A percentile compares a stretch with the other conserved stretches of the same genome.
These are phyloP conservation scores for Patella ulyssiponensis DNA, from an alignment of 2,888 invertebrate genomes.

Conservation along the genomic window DNA sequence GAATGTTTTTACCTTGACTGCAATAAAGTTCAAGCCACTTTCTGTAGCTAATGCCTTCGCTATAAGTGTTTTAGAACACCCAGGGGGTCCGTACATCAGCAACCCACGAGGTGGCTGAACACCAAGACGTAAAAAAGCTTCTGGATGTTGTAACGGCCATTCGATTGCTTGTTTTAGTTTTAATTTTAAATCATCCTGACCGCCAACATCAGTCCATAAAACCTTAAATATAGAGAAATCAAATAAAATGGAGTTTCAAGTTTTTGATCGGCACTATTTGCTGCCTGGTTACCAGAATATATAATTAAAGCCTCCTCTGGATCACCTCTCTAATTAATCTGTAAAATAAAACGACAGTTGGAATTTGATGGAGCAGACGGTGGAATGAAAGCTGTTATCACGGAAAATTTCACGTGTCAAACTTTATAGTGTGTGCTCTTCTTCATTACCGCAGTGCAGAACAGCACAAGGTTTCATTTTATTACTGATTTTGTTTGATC, in stretches of 20 bases:
- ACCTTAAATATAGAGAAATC: slow-evolving; percentile 41
- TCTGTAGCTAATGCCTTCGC: slow-evolving; percentile 97
- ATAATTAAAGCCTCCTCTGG: slow-evolving; percentile 94
- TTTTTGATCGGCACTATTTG: slow-evolving; percentile 86
- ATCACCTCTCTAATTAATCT: slow-evolving; percentile 80
- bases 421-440: too few species aligned
- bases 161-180: slow-evolving; percentile 91
- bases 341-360: slow-evolving; percentile 17
- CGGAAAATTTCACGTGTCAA: too few species aligned
- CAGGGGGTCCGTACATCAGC: slow-evolving; percentile 96
- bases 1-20: slow-evolving; percentile 81
- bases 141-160: slow-evolving; percentile 91
- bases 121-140: slow-evolving; percentile 85
- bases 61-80: slow-evolving; percentile 98
- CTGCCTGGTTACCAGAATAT: slow-evolving; percentile 90
- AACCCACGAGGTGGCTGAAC: slow-evolving; percentile 90
- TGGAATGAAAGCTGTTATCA: too few species aligned
- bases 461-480: too few species aligned
- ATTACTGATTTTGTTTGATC: too few species aligned
- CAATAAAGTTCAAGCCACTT: slow-evolving; percentile 93
- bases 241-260: too few species aligned
- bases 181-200: slow-evolving; percentile 87
- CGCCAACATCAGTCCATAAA: slow-evolving; percentile 92
- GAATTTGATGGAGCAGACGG: too few species aligned
- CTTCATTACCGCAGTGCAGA: too few species aligned